Percentiles rank a stretch among this genome's conserved stretches.
Evolutionary conservation across 1,140 invertebrate species (phyloP).

Genomic region (Papilio dardanus): DNA sequence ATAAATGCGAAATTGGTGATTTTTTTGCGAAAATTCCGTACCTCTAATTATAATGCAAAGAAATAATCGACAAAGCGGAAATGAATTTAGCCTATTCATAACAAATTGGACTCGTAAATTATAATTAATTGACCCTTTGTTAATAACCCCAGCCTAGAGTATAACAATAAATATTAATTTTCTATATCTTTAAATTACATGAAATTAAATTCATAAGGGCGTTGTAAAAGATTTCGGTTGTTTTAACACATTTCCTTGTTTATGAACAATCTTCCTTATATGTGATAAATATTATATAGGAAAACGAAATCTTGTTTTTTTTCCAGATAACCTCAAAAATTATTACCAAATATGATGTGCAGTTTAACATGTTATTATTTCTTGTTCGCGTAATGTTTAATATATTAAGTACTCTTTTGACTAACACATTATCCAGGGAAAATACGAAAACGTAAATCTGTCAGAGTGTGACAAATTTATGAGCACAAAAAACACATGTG

Average conservation of each 20-base stretch:
- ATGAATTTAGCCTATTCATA: background rate
- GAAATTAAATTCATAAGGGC: background rate
- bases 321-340: background rate
- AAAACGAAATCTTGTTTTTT: background rate
- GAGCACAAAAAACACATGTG: slow-evolving; percentile 12
- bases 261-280: background rate
- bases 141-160: background rate
- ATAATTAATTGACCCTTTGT: background rate
- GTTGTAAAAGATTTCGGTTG: background rate
- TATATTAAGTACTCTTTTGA: background rate
- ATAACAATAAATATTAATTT: background rate
- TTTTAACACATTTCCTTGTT: background rate
- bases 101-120: background rate
- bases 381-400: background rate
- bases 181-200: background rate
- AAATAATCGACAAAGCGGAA: background rate
- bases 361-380: too few species aligned
- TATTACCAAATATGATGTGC: too few species aligned
- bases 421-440: background rate
- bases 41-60: background rate
- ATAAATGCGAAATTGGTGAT: too few species aligned
- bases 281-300: background rate
- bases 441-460: slow-evolving; percentile 17
- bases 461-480: slow-evolving; percentile 7
- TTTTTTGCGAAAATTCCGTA: too few species aligned